Conservation (phyloP, 2,888 invertebrate species). For the Cepaea hortensis region DNA sequence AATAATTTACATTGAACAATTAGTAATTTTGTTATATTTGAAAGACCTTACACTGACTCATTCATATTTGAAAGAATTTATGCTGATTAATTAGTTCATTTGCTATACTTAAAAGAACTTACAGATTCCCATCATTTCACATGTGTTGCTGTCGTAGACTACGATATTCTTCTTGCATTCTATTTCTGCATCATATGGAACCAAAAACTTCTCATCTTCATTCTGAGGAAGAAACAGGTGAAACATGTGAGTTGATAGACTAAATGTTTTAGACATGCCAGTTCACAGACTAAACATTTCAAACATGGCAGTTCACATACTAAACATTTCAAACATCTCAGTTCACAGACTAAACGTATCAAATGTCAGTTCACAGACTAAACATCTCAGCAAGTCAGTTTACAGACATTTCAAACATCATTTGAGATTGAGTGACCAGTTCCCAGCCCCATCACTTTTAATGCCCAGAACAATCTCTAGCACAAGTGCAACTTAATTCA, state of each 20-base stretch:
- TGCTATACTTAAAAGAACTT: neutral
- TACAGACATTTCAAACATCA: neutral
- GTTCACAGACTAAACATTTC: neutral
- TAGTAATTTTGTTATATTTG: too few species aligned
- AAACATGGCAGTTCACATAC: too few species aligned
- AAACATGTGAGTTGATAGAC: neutral
- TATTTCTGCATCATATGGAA: constrained; percentile 75
- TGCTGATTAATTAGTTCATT: neutral
- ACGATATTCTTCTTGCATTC: constrained; percentile 75
- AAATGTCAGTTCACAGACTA: neutral
- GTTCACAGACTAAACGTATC: neutral
- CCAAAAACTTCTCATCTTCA: constrained; percentile 63
- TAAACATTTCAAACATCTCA: too few species aligned
- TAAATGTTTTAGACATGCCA: neutral
- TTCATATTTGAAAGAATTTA: neutral
- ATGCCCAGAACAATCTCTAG: too few species aligned
- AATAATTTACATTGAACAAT: too few species aligned
- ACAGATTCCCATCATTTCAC: constrained; percentile 36
- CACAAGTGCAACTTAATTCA: too few species aligned
- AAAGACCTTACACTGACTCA: too few species aligned
- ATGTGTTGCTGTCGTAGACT: constrained; percentile 73
- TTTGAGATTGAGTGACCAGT: too few species aligned
- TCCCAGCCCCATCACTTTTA: too few species aligned
- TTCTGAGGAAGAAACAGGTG: constrained; percentile 58
- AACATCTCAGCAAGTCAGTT: neutral